Evolutionary conservation across 2,113 vertebrate species (phyloP), one percentile per base, ranked within the genome.

Genomic region (Platysteira castanea): DNA sequence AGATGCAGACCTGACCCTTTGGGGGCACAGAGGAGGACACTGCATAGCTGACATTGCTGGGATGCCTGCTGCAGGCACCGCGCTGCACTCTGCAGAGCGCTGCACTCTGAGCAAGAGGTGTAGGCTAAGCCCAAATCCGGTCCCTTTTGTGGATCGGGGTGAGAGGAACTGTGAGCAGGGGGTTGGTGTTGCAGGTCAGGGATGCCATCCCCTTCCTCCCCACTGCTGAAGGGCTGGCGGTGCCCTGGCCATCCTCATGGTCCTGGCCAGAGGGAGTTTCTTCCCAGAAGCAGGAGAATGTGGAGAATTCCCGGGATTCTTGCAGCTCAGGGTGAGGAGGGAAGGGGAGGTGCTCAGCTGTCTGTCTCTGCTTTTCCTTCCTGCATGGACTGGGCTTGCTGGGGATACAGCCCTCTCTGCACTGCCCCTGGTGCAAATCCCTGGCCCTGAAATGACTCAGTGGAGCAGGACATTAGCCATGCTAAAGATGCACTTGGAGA

Each of bases 241-340:
- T 11, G 15, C 70, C 39, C 0, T n/a, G 69, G 57, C 33, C 18
- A 5, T 31, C 60, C 50, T 74, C 15, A 3, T 1, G 0, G 35
- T 33, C 20, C 69, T 81, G 20, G 2, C 37, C 3, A 2, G 60
- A 57, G 70, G 35, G 60, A 39, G 22, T 67, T 85, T 90, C 47
- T 92, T n/a, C 14, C 57, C 53, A 49, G 47, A n/a, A 64, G 17
- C 39, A n/a, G 61, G 52, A 71, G 30, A n/a, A 71, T 78, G 57
- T 61, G 50, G 50, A 76, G 75, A 63, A 83, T 75, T 91, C 70
- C 31, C 0, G 0, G 33, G 52, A 37, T 85, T 90, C 42, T 77
- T 0, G 0, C 3, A 74, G 64, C 27, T 64, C 2, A 0, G 46
- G 74, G 22, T 12, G 0, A 74, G 69, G 46, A 69, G 79, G 89